Percentiles rank a stretch among this genome's conserved stretches.
Conservation (phyloP, 2,113 vertebrate species). For the Pelusios castaneus region DNA sequence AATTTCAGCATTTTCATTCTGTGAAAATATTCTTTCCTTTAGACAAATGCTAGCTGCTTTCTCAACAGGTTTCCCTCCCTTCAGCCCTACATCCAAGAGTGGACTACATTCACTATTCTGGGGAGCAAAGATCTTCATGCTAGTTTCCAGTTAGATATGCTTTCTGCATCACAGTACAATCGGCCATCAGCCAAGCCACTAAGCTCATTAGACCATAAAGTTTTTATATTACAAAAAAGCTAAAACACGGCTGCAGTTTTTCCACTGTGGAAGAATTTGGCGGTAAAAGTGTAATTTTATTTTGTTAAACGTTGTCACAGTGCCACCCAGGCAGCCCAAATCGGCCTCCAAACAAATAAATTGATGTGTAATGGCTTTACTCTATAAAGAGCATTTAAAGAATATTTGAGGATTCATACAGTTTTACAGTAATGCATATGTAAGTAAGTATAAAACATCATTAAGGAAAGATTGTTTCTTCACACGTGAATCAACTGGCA, state of each 20-base stretch:
- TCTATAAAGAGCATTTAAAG: not conserved
- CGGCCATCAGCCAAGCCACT: not conserved
- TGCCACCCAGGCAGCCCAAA: not conserved
- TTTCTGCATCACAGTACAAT: not conserved
- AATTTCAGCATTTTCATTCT: not conserved
- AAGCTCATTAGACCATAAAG: not conserved
- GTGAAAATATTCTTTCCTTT: constrained; percentile 27
- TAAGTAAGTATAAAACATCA: not conserved
- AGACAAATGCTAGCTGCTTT: constrained; percentile 54
- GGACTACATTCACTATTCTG: constrained; percentile 35
- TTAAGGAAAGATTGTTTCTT: not conserved
- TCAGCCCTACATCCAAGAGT: constrained; percentile 46
- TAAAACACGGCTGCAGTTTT: not conserved
- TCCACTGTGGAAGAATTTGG: not conserved
- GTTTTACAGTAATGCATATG: not conserved
- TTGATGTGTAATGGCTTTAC: not conserved
- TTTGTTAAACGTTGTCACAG: not conserved
- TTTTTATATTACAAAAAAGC: not conserved
- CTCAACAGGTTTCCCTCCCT: constrained; percentile 40
- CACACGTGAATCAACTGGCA: not conserved
- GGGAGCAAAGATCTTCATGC: not conserved
- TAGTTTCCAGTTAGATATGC: constrained; percentile 49
- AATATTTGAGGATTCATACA: not conserved
- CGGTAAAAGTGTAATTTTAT: fast-evolving
- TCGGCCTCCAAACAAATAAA: not conserved